These are phyloP conservation scores for Dryas iulia DNA, from an alignment of 1,140 invertebrate species.

Conservation along the genomic window DNA sequence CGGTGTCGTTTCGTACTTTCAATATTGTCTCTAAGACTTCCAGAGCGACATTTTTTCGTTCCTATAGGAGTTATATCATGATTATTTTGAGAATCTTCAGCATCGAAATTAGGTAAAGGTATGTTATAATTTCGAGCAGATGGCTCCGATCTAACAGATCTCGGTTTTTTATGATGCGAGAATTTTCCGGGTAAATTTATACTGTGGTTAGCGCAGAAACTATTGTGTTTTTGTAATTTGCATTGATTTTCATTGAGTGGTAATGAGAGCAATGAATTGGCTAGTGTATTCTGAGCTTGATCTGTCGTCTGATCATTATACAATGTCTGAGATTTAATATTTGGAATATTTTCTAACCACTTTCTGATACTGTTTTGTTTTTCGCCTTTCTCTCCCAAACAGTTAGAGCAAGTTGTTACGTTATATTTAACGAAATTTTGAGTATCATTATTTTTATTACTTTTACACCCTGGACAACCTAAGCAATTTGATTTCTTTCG, in stretches of 20 bases:
- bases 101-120: slow-evolving; percentile 64
- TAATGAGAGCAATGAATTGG: slow-evolving; percentile 60
- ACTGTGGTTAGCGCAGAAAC: slow-evolving; percentile 47
- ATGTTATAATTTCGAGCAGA: slow-evolving; percentile 64
- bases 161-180: slow-evolving; percentile 44
- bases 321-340: slow-evolving; percentile 58
- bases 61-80: slow-evolving; percentile 56
- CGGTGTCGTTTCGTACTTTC: slow-evolving; percentile 34
- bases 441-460: slow-evolving; percentile 56
- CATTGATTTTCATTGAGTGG: slow-evolving; percentile 44
- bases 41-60: slow-evolving; percentile 45
- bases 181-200: slow-evolving; percentile 42
- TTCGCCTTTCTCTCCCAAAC: slow-evolving; percentile 81
- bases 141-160: slow-evolving; percentile 74
- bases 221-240: slow-evolving; percentile 59
- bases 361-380: slow-evolving; percentile 87
- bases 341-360: slow-evolving; percentile 89
- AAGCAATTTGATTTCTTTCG: slow-evolving; percentile 80
- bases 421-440: slow-evolving; percentile 68
- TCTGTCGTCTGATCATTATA: slow-evolving; percentile 42
- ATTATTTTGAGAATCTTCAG: slow-evolving; percentile 39
- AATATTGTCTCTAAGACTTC: slow-evolving; percentile 39
- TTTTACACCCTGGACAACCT: slow-evolving; percentile 84
- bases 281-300: slow-evolving; percentile 46
- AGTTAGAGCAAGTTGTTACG: slow-evolving; percentile 76